Conservation (phyloP, 2,797 vertebrate species). For the Selene dorsalis region DNA sequence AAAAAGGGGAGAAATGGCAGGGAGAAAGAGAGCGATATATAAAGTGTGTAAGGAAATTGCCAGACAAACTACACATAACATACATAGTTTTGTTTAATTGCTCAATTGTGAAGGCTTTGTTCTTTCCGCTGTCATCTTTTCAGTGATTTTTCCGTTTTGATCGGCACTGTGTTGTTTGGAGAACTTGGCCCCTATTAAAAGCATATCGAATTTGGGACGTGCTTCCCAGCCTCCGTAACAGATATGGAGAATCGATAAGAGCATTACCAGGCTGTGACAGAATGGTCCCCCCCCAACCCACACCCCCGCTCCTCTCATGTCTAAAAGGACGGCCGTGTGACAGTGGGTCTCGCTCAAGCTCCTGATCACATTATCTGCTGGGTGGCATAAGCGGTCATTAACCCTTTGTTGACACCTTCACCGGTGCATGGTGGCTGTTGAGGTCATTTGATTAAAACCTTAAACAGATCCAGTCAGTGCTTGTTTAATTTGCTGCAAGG, state of each 20-base stretch:
- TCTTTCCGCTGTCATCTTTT: slow-evolving; percentile 69
- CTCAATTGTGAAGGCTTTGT: slow-evolving; percentile 64
- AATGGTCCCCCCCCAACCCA: slow-evolving; percentile 58
- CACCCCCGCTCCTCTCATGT: slow-evolving; percentile 51
- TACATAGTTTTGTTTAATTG: slow-evolving; percentile 73
- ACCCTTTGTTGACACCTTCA: slow-evolving; percentile 52
- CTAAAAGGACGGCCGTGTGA: slow-evolving; percentile 75
- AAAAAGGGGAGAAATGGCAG: slow-evolving; percentile 67
- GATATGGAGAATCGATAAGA: slow-evolving; percentile 87
- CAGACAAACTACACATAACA: slow-evolving; percentile 68
- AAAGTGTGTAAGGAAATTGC: slow-evolving; percentile 65
- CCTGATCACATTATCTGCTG: slow-evolving; percentile 69
- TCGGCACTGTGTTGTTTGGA: slow-evolving; percentile 74
- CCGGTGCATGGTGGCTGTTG: neutral
- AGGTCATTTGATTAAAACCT: slow-evolving; percentile 39
- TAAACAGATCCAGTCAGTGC: slow-evolving; percentile 30
- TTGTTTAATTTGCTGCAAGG: slow-evolving; percentile 12
- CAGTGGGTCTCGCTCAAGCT: slow-evolving; percentile 63
- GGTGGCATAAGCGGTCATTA: slow-evolving; percentile 57
- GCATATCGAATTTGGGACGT: slow-evolving; percentile 84
- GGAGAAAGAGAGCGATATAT: slow-evolving; percentile 59
- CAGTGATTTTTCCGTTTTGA: slow-evolving; percentile 69
- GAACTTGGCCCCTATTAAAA: slow-evolving; percentile 82
- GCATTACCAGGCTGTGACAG: slow-evolving; percentile 81
- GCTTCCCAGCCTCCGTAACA: slow-evolving; percentile 82